Conservation (phyloP, 2,888 invertebrate species). For the Mechanitis mazaeus region DNA sequence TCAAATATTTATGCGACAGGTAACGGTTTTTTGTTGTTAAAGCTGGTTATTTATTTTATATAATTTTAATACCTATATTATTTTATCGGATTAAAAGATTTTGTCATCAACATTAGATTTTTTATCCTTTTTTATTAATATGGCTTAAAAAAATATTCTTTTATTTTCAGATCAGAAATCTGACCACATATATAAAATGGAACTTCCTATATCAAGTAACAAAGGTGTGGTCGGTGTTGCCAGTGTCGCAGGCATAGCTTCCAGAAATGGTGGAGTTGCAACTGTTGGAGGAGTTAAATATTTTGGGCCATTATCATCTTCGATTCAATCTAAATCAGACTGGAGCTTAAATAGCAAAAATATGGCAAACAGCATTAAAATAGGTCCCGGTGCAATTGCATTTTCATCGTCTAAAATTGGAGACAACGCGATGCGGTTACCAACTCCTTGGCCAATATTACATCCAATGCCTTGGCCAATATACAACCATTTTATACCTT, state of each 20-base stretch:
- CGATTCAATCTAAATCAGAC: neutral
- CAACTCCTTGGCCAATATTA: constrained; percentile 30
- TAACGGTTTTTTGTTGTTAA: constrained; percentile 23
- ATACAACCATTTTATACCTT: constrained; percentile 21
- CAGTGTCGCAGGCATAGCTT: constrained; percentile 47
- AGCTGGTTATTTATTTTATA: neutral
- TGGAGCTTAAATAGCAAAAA: neutral
- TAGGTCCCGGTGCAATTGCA: constrained; percentile 49
- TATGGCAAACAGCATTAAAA: constrained; percentile 41
- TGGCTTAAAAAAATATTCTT: neutral
- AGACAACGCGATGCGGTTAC: constrained; percentile 32
- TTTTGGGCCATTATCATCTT: constrained; percentile 33
- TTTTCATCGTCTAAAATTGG: constrained; percentile 45
- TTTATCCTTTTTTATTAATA: neutral
- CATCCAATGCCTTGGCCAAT: constrained; percentile 24
- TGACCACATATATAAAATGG: neutral
- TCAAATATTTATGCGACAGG: constrained; percentile 35
- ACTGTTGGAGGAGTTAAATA: constrained; percentile 48
- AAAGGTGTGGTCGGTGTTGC: constrained; percentile 44
- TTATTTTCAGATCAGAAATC: neutral
- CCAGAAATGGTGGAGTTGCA: constrained; percentile 51
- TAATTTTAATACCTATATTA: neutral
- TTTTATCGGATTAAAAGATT: neutral
- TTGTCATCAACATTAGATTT: neutral
- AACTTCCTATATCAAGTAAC: constrained; percentile 1